Conservation (phyloP, 2,888 invertebrate genomes). For the Eilema caniola region DNA sequence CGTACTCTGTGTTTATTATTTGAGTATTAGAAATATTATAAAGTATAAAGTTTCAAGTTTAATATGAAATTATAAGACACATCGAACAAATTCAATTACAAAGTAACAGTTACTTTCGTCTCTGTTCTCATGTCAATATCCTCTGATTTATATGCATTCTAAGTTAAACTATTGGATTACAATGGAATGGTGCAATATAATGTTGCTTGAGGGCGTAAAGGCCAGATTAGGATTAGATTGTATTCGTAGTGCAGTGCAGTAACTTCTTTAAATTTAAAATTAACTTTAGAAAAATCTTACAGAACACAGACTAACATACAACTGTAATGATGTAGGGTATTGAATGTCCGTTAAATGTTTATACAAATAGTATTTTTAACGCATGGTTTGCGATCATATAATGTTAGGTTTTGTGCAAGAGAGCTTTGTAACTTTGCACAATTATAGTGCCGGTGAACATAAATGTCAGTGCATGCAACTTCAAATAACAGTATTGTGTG, state of each 20-base stretch:
- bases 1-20: not conserved
- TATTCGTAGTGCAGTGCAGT: too few species aligned
- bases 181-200: too few species aligned
- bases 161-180: too few species aligned
- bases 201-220: too few species aligned
- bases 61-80: not conserved
- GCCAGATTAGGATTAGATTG: too few species aligned
- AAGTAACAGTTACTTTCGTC: too few species aligned
- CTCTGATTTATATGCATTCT: too few species aligned
- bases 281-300: not conserved
- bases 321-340: conserved; percentile 27
- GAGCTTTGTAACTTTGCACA: not conserved
- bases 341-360: conserved; percentile 68
- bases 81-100: not conserved
- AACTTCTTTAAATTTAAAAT: not conserved
- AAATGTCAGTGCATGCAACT: not conserved
- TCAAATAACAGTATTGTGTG: not conserved
- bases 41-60: not conserved
- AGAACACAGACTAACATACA: not conserved
- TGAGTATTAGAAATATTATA: not conserved
- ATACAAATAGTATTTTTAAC: conserved; percentile 68
- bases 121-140: too few species aligned
- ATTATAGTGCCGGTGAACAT: conserved; percentile 1
- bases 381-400: conserved; percentile 48
- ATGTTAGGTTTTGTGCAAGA: conserved; percentile 54